Percentiles rank a stretch among this genome's conserved stretches.
phyloP scores from a whole-genome alignment of 2,113 vertebrate species.

The Poecile atricapillus region DNA sequence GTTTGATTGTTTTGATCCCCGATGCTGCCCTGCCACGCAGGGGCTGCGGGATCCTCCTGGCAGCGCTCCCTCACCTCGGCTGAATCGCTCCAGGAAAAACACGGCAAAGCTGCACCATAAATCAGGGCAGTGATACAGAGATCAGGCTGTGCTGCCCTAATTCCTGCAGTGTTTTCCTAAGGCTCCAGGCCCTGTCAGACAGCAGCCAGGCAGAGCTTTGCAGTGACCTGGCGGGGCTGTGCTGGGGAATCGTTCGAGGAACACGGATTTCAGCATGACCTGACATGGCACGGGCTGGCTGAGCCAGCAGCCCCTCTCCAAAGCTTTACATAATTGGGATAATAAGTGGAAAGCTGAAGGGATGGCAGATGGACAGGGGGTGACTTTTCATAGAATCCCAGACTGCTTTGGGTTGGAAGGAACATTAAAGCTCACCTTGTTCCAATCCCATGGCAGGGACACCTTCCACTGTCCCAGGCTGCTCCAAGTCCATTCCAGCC shows the following conservation, averaged over 20 bases:
- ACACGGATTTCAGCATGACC: not conserved
- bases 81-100: not conserved
- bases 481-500: not conserved
- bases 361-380: not conserved
- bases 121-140: not conserved
- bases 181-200: not conserved
- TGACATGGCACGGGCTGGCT: not conserved
- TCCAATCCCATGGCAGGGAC: not conserved
- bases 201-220: not conserved
- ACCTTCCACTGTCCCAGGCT: fast-evolving
- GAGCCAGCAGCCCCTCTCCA: not conserved
- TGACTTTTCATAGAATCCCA: not conserved
- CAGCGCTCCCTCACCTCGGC: not conserved
- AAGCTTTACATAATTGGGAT: not conserved
- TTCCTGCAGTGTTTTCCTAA: not conserved
- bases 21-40: not conserved
- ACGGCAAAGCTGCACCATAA: not conserved
- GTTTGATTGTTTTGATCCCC: not conserved
- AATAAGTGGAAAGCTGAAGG: not conserved
- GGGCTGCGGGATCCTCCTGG: not conserved
- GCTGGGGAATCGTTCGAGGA: not conserved
- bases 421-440: not conserved
- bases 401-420: not conserved
- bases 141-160: not conserved
- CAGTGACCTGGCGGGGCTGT: fast-evolving